Conservation (phyloP, 2,888 invertebrate genomes). For the Adelphocoris suturalis region DNA sequence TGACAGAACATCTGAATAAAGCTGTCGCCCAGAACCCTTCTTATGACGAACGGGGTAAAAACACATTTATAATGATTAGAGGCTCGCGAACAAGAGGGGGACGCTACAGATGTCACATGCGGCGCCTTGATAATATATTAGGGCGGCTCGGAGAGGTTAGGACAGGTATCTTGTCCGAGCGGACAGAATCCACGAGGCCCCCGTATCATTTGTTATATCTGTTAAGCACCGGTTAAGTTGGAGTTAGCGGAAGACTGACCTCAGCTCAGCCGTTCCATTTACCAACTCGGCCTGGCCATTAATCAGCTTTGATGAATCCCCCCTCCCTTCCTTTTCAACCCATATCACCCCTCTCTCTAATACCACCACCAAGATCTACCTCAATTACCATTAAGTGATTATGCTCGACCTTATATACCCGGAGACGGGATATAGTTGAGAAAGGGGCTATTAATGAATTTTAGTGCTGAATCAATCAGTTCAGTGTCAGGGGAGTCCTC, state of each 20-base stretch:
- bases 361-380: not conserved
- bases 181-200: conserved; percentile 26
- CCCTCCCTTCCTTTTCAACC: not conserved
- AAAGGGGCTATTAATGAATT: conserved; percentile 60
- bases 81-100: not conserved
- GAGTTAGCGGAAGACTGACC: conserved; percentile 53
- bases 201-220: conserved; percentile 68
- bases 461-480: conserved; percentile 55
- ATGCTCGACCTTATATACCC: conserved; percentile 22
- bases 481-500: not conserved
- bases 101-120: not conserved
- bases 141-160: conserved; percentile 39
- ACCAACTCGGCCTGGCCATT: conserved; percentile 64
- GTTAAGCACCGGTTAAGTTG: conserved; percentile 57
- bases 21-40: not conserved
- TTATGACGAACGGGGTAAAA: conserved; percentile 35
- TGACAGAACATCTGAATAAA: conserved; percentile 30
- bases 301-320: conserved; percentile 68
- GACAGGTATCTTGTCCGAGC: conserved; percentile 66
- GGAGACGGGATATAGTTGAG: conserved; percentile 9
- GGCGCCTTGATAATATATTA: conserved; percentile 66
- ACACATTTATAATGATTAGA: conserved; percentile 67
- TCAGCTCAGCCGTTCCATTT: conserved; percentile 64
- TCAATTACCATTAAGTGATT: conserved; percentile 59
- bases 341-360: not conserved